phyloP scores from a whole-genome alignment of 2,797 vertebrate genomes.

The Mareca strepera region DNA sequence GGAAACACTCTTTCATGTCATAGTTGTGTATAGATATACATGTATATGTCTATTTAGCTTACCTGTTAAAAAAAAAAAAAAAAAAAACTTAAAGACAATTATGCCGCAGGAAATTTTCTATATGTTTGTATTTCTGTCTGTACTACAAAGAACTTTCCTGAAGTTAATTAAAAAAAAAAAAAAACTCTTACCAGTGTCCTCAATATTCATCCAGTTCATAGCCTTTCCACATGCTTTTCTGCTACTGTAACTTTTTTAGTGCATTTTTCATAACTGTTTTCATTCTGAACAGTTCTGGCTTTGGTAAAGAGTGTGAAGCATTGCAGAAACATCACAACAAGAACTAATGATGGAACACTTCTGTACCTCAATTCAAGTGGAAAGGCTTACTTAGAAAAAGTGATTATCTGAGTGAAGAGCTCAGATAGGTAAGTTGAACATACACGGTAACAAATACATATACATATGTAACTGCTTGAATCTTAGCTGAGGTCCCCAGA shows the following conservation, averaged over 20 bases:
- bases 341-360: background rate
- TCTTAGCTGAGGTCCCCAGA: background rate
- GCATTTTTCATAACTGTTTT: background rate
- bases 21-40: background rate
- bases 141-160: background rate
- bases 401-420: background rate
- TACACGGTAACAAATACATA: background rate
- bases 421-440: background rate
- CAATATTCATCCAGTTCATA: background rate
- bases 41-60: background rate
- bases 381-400: background rate
- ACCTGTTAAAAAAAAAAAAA: background rate
- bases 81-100: background rate
- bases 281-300: background rate
- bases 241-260: background rate
- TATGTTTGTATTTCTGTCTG: background rate
- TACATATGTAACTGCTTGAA: background rate
- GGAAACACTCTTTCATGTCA: background rate
- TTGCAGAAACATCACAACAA: background rate
- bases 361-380: background rate
- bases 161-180: background rate
- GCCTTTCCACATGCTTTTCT: background rate
- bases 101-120: background rate
- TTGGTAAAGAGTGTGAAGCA: background rate
- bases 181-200: background rate